Conservation (phyloP, 2,888 invertebrate species). For the Pantelozetes paolii region DNA sequence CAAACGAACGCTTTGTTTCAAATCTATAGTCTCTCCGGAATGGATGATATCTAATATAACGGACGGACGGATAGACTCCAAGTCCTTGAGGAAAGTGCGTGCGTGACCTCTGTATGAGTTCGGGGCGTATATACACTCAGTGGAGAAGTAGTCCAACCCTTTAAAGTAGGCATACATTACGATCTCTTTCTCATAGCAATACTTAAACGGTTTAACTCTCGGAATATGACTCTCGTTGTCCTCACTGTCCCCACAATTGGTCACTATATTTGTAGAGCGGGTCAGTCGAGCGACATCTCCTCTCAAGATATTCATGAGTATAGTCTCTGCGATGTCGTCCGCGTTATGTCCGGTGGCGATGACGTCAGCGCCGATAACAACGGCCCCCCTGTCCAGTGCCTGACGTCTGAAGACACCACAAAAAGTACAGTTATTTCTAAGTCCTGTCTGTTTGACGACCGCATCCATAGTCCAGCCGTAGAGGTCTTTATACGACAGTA, state of each 20-base stretch:
- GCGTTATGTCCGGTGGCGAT: conserved; percentile 93
- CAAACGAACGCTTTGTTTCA: conserved; percentile 58
- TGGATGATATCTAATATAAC: conserved; percentile 89
- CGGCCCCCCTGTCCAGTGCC: conserved; percentile 91
- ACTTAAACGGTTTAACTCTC: conserved; percentile 91
- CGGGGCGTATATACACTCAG: conserved; percentile 97
- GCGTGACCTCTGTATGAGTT: conserved; percentile 94
- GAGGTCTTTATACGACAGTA: conserved; percentile 87
- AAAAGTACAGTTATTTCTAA: conserved; percentile 95
- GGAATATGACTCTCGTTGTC: conserved; percentile 67
- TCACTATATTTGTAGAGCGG: conserved; percentile 83
- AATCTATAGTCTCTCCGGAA: conserved; percentile 65
- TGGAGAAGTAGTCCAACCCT: conserved; percentile 93
- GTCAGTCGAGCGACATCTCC: conserved; percentile 91
- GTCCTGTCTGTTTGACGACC: conserved; percentile 73
- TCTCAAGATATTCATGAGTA: conserved; percentile 92
- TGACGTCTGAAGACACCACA: conserved; percentile 73
- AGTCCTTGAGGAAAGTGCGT: conserved; percentile 81
- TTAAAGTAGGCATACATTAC: conserved; percentile 98
- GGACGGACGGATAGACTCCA: conserved; percentile 86
- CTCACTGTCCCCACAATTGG: conserved; percentile 59
- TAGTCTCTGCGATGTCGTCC: conserved; percentile 97
- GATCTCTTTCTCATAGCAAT: conserved; percentile 97
- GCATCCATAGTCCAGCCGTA: conserved; percentile 99
- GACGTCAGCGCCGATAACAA: conserved; percentile 77